Base-by-base conservation (phyloP, 2,888 invertebrate species). In the Tachystola acroxantha region DNA sequence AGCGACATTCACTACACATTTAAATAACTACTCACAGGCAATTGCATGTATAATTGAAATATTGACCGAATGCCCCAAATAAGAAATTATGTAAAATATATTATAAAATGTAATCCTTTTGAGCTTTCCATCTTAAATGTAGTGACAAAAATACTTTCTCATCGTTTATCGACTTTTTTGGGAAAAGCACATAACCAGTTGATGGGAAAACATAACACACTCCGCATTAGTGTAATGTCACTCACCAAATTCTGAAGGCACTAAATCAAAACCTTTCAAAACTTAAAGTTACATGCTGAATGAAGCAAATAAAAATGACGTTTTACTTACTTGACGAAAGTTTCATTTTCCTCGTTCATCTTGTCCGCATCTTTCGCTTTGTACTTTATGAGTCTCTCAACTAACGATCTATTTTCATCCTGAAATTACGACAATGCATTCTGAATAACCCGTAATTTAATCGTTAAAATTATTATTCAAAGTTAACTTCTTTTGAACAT, bases 291-390 rank as follows among this genome's bases (percentile, higher is more conserved):
- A 42, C 35, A 39, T 36, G 27, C 32, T 32, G 37, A 35, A 34
- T 11, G 27, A 7, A 32, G 39, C 34, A 40, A 24, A 36, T 10
- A 16, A 39, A 37, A 40, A 43, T 31, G 32, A 34, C 32, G 35
- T 32, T 34, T 28, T 33, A 28, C 92, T 91, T 90, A 96, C 96
- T 93, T 95, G 54, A 96, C 80, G 71, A 95, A 94, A 70, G 93
- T 93, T 75, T 98, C 98, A 87, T 98, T 98, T 79, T 98, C 97
- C 82, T 96, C 95, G 68, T 99, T 99, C 91, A 99, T 91, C 78
- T 94, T 94, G 64, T 98, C 98, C 1, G 98, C 98, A 88, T 97
- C 97, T 81, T 94, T 94, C 33, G 95, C 92, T 84, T 99, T 98
- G 70, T 96, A 94, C 53, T 94, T 94, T 76, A 98, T 95, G 57